Percentiles rank a stretch among this genome's conserved stretches.
phyloP scores from a whole-genome alignment of 23 tunicate species.

The Botrylloides violaceus region DNA sequence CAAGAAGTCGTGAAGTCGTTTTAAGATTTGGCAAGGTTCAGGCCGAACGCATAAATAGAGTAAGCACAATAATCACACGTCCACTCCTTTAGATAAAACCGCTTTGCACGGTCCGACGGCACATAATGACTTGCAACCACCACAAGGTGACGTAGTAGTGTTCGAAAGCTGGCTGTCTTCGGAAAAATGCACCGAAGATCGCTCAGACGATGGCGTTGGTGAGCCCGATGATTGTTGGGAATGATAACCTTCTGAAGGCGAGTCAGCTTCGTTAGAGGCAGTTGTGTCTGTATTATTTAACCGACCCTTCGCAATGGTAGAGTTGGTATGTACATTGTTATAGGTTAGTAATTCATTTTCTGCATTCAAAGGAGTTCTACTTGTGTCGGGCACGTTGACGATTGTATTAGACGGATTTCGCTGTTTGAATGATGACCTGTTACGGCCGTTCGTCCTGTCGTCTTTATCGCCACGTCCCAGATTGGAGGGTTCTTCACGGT shows the following conservation, averaged over 20 bases:
- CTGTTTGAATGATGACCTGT: background rate
- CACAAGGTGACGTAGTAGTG: background rate
- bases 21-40: background rate
- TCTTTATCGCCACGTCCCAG: no score
- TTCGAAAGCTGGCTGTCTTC: conserved; percentile 6
- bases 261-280: conserved; percentile 10
- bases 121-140: background rate
- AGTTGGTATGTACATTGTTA: background rate
- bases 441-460: background rate
- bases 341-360: background rate
- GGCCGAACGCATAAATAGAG: background rate
- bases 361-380: background rate
- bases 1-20: background rate
- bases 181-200: conserved; percentile 48
- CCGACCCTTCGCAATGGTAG: background rate
- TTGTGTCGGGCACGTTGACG: background rate
- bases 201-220: conserved; percentile 69
- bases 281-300: background rate
- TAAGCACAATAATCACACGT: background rate
- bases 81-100: conserved; percentile 17
- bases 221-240: conserved; percentile 94
- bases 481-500: background rate
- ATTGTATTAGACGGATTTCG: conserved; percentile 5
- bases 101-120: conserved; percentile 6
- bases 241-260: conserved; percentile 88